These are phyloP conservation scores for Lamellibrachia luymesi DNA, from an alignment of 1,140 invertebrate genomes.

Conservation along the genomic window DNA sequence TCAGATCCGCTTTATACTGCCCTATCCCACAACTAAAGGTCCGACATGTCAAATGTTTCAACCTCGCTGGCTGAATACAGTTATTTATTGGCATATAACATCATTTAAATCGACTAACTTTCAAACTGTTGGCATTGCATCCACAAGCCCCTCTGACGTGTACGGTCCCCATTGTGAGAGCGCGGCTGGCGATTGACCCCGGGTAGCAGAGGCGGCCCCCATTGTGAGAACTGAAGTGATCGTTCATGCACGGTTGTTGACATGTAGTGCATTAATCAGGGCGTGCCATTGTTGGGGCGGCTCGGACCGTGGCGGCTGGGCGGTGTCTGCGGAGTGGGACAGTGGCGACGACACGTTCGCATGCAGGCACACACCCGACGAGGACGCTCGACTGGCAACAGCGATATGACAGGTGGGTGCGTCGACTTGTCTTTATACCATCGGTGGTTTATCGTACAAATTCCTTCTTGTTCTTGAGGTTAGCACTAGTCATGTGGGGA, in stretches of 20 bases:
- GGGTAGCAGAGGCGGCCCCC: too few relatives aligned
- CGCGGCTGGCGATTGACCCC: background rate
- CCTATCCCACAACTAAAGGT: too few relatives aligned
- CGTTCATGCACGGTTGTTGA: background rate
- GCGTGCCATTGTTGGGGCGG: background rate
- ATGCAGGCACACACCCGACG: background rate
- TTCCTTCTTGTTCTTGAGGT: background rate
- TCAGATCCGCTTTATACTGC: too few relatives aligned
- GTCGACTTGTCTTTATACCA: background rate
- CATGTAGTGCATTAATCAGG: background rate
- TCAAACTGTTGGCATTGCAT: too few relatives aligned
- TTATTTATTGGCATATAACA: too few relatives aligned
- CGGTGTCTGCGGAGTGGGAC: background rate
- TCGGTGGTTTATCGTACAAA: background rate
- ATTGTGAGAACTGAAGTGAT: background rate
- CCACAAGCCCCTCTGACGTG: background rate
- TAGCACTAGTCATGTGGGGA: too few relatives aligned
- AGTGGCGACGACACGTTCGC: background rate
- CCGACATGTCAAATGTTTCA: too few relatives aligned
- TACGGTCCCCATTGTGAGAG: background rate
- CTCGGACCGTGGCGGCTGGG: background rate
- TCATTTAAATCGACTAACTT: too few relatives aligned
- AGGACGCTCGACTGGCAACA: background rate
- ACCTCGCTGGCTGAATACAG: too few relatives aligned
- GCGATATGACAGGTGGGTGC: conserved; percentile 2